phyloP scores from a whole-genome alignment of 2,888 invertebrate genomes.

The Archips xylosteana region DNA sequence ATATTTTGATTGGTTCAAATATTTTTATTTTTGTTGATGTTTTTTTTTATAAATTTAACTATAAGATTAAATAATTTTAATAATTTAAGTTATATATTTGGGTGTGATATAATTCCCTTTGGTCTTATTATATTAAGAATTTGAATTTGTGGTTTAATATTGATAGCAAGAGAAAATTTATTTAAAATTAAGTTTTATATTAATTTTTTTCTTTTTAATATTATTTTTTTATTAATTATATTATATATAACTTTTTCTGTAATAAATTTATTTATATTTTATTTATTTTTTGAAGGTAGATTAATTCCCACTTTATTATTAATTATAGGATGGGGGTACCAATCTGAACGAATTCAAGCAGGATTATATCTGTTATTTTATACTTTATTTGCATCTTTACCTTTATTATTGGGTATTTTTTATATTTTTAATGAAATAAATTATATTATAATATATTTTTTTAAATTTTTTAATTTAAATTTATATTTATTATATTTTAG shows the following conservation, averaged over 20 bases:
- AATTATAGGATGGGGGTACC: conserved; percentile 89
- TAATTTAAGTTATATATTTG: conserved; percentile 75
- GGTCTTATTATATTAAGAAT: conserved; percentile 84
- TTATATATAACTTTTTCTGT: conserved; percentile 85
- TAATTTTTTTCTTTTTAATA: conserved; percentile 81
- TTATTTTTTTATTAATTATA: conserved; percentile 82
- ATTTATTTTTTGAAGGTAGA: conserved; percentile 89
- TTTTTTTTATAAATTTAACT: conserved; percentile 77
- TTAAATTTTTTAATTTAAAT: conserved; percentile 71
- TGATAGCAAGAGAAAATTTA: conserved; percentile 84
- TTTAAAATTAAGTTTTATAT: conserved; percentile 72
- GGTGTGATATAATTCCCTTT: conserved; percentile 83
- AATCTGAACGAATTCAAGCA: conserved; percentile 89
- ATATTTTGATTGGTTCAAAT: conserved; percentile 84
- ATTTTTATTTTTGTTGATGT: conserved; percentile 78
- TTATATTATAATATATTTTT: conserved; percentile 83
- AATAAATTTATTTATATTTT: conserved; percentile 87
- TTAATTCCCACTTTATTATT: conserved; percentile 88
- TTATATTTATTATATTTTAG: conserved; percentile 82
- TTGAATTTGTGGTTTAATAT: conserved; percentile 87
- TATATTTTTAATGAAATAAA: conserved; percentile 73
- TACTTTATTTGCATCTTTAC: conserved; percentile 88
- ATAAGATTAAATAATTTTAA: conserved; percentile 65
- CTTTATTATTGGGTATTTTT: conserved; percentile 86
- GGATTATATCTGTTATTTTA: conserved; percentile 89